Conservation (phyloP, 2,113 vertebrate genomes). For the Tympanuchus pallidicinctus region DNA sequence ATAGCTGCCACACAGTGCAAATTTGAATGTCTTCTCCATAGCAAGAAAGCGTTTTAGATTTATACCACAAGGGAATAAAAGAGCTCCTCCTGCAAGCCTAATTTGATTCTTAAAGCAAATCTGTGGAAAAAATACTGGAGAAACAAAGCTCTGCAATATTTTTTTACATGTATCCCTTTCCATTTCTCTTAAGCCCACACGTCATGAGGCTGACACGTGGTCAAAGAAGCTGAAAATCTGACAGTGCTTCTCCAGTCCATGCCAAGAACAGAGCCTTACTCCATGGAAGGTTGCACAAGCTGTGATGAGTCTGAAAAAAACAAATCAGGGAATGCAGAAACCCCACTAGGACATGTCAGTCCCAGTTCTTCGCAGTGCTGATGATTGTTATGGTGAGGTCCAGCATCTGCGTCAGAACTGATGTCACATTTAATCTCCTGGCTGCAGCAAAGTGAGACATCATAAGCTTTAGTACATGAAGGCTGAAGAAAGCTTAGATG, state of each 20-base stretch:
- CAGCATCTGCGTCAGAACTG: neutral
- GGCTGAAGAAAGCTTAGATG: neutral
- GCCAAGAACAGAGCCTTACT: neutral
- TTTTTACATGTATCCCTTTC: neutral
- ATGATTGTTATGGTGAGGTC: neutral
- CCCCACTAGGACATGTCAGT: neutral
- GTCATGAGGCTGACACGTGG: neutral
- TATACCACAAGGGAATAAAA: neutral
- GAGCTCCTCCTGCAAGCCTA: neutral
- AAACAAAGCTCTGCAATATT: neutral
- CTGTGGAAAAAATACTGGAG: neutral
- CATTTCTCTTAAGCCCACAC: neutral
- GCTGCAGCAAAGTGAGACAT: neutral
- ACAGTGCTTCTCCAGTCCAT: neutral
- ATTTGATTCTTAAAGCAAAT: neutral
- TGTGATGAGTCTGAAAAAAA: neutral
- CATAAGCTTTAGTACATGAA: neutral
- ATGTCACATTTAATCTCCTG: neutral
- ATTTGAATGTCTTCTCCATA: conserved; percentile 2
- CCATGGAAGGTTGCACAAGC: neutral
- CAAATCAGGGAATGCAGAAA: neutral
- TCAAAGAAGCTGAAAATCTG: neutral
- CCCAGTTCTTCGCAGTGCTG: neutral
- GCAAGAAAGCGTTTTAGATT: neutral
- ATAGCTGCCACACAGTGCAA: neutral